A percentile compares a stretch with the other conserved stretches of the same genome.
Conservation (phyloP, 1,140 invertebrate genomes). For the Rhynchophorus ferrugineus region DNA sequence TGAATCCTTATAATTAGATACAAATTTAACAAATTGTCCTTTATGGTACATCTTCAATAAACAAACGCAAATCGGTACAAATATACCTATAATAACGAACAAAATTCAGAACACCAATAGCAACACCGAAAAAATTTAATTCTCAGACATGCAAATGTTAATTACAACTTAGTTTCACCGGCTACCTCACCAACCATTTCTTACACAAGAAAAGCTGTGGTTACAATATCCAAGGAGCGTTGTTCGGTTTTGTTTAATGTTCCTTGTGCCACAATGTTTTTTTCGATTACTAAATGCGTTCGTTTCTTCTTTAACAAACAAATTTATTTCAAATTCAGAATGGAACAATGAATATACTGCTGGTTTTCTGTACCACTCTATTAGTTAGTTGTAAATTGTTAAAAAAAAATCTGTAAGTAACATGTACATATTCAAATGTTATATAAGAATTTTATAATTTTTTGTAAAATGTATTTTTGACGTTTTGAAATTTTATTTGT, state of each 20-base stretch:
- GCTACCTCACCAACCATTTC: background rate
- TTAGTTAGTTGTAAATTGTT: constrained; percentile 28
- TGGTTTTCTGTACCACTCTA: background rate
- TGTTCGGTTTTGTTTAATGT: constrained; percentile 31
- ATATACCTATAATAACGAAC: too few species aligned
- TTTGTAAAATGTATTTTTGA: constrained; percentile 15
- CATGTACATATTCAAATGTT: constrained; percentile 36
- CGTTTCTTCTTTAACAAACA: background rate
- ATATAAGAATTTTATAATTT: constrained; percentile 25
- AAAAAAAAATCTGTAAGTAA: constrained; percentile 29
- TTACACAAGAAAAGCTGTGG: constrained; percentile 1
- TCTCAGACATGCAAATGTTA: too few species aligned
- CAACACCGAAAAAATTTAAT: too few species aligned
- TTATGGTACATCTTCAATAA: too few species aligned
- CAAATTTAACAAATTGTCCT: too few species aligned
- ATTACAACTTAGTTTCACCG: too few species aligned
- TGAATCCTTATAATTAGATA: too few species aligned
- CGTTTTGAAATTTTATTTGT: constrained; percentile 29
- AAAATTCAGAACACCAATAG: too few species aligned
- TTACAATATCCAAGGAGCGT: constrained; percentile 10
- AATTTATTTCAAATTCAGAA: background rate
- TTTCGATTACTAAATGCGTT: background rate
- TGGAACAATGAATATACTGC: background rate
- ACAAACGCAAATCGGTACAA: too few species aligned
- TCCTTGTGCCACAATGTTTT: constrained; percentile 30